Evolutionary conservation across 2,797 vertebrate species (phyloP).

Genomic region (Chaunax sp.): DNA sequence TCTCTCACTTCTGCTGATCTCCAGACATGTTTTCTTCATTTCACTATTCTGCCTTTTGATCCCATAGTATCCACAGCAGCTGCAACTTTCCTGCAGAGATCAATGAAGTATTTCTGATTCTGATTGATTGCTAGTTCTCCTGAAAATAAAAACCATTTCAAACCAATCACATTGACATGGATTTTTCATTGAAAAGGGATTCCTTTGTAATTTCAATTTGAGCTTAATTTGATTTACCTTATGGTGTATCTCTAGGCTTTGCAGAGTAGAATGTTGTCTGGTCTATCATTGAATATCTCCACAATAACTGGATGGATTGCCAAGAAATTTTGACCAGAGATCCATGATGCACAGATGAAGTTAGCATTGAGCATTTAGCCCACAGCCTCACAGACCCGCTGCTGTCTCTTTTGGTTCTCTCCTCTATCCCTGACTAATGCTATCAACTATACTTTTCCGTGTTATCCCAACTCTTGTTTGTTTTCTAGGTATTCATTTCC

Average conservation of each 20-base stretch:
- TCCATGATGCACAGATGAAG: neutral
- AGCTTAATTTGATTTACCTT: neutral
- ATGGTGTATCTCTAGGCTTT: neutral
- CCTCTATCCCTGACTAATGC: neutral
- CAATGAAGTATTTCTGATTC: neutral
- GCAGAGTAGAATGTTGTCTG: no score
- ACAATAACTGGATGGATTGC: neutral
- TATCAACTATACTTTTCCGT: neutral
- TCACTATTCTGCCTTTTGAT: neutral
- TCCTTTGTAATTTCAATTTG: neutral
- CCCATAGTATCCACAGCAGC: no score
- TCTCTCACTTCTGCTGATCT: no score
- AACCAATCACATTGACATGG: no score
- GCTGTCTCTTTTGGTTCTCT: neutral
- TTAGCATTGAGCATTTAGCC: conserved; percentile 6
- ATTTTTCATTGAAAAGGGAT: no score
- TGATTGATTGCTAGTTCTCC: neutral
- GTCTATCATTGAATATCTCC: neutral
- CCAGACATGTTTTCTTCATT: neutral
- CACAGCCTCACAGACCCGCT: neutral
- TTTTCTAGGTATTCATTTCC: conserved; percentile 64
- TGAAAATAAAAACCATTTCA: no score
- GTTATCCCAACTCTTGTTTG: conserved; percentile 19
- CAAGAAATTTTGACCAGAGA: neutral
- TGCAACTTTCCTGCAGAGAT: no score